phyloP scores from a whole-genome alignment of 2,113 vertebrate genomes.

The Tachysurus fulvidraco region DNA sequence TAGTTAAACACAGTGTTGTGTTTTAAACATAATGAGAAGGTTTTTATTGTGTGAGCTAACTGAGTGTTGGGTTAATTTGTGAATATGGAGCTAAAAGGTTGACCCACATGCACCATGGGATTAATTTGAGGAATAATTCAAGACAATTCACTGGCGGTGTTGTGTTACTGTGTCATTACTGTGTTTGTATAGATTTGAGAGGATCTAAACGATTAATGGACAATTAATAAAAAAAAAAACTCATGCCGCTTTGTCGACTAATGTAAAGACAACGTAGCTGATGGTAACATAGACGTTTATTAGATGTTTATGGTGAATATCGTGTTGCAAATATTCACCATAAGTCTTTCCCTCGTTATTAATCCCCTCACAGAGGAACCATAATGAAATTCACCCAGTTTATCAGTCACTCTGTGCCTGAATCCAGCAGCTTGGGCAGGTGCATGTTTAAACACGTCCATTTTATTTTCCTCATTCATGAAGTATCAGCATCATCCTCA shows the following conservation, averaged over 20 bases:
- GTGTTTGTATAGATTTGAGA: neutral
- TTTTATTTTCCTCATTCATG: constrained; percentile 25
- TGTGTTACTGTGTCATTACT: neutral
- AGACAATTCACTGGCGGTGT: neutral
- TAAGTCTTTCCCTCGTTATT: neutral
- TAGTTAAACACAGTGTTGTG: neutral
- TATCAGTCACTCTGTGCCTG: neutral
- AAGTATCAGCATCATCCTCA: constrained; percentile 35
- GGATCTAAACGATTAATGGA: neutral
- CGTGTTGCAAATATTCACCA: neutral
- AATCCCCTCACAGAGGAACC: neutral
- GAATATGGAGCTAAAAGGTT: no score
- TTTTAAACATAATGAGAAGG: neutral
- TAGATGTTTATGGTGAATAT: neutral
- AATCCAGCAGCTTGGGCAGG: neutral
- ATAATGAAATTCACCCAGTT: neutral
- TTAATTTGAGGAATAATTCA: neutral
- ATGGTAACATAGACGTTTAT: neutral
- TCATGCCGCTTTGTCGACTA: neutral
- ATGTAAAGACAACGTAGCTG: neutral
- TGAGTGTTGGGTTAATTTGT: neutral
- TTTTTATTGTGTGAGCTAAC: neutral
- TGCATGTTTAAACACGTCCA: constrained; percentile 12
- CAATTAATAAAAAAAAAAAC: neutral
- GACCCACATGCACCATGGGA: no score